Evolutionary conservation across 1,140 invertebrate species (phyloP).

Genomic region (Psix sp.): DNA sequence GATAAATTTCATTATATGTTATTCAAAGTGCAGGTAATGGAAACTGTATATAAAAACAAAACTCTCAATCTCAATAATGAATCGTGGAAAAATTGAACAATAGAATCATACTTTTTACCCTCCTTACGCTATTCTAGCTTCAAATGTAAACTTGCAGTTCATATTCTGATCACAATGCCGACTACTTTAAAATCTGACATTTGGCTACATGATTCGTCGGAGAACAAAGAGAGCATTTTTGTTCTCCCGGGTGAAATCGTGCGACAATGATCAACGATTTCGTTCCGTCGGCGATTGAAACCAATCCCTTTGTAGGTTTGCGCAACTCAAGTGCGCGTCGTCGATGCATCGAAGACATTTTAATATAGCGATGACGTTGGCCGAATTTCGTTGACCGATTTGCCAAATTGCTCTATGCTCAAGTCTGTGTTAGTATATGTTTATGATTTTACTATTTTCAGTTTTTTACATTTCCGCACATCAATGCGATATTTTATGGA

Average conservation of each 20-base stretch:
- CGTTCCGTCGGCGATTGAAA: slow-evolving; percentile 48
- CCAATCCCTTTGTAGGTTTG: slow-evolving; percentile 51
- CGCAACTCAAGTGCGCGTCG: slow-evolving; percentile 15
- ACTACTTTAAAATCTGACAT: slow-evolving; percentile 47
- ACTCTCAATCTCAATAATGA: too few species aligned
- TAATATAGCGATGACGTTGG: slow-evolving; percentile 57
- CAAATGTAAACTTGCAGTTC: slow-evolving; percentile 29
- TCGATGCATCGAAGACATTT: slow-evolving; percentile 59
- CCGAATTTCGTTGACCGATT: slow-evolving; percentile 22
- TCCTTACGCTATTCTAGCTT: neutral
- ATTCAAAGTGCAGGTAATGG: too few species aligned
- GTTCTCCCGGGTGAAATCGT: slow-evolving; percentile 54
- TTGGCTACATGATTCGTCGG: slow-evolving; percentile 38
- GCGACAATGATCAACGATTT: slow-evolving; percentile 61
- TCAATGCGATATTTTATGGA: slow-evolving; percentile 67
- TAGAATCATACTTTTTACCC: too few species aligned
- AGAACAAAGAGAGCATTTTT: slow-evolving; percentile 47
- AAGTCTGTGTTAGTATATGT: too few species aligned
- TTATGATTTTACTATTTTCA: neutral
- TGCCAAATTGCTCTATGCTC: slow-evolving; percentile 6
- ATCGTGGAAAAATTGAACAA: too few species aligned
- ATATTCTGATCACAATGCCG: slow-evolving; percentile 43
- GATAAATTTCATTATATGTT: too few species aligned
- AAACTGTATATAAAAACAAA: too few species aligned
- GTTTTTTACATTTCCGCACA: slow-evolving; percentile 23